A percentile compares a stretch with the other conserved stretches of the same genome.
Conservation (phyloP, 2,113 vertebrate species). For the Protobothrops mucrosquamatus region DNA sequence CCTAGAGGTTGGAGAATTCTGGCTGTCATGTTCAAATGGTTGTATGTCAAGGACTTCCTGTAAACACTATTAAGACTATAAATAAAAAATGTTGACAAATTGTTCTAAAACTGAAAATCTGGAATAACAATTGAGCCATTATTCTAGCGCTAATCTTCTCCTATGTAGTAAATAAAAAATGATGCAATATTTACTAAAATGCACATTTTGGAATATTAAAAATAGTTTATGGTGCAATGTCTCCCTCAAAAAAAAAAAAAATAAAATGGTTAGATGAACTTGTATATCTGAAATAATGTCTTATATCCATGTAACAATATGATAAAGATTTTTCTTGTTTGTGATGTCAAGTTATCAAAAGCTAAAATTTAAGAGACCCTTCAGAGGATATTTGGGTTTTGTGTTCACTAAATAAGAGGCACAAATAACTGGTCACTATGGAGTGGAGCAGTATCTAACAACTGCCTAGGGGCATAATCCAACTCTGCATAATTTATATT, state of each 20-base stretch:
- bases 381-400: not conserved
- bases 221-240: slow-evolving; percentile 6
- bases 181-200: slow-evolving; percentile 40
- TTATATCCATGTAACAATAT: too few species aligned
- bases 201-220: slow-evolving; percentile 31
- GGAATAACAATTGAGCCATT: slow-evolving; percentile 10
- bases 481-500: not conserved
- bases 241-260: not conserved
- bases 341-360: not conserved
- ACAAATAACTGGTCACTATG: not conserved
- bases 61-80: not conserved
- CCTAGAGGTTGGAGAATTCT: too few species aligned
- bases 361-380: not conserved
- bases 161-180: slow-evolving; percentile 46
- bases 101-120: not conserved
- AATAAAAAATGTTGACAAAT: not conserved
- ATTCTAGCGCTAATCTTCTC: slow-evolving; percentile 24
- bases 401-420: not conserved
- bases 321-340: not conserved
- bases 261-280: slow-evolving; percentile 8
- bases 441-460: not conserved
- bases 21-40: not conserved
- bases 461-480: not conserved
- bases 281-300: not conserved
- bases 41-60: not conserved